Evolutionary conservation across 2,797 vertebrate genomes (phyloP).

Genomic region (Bufotes viridis): DNA sequence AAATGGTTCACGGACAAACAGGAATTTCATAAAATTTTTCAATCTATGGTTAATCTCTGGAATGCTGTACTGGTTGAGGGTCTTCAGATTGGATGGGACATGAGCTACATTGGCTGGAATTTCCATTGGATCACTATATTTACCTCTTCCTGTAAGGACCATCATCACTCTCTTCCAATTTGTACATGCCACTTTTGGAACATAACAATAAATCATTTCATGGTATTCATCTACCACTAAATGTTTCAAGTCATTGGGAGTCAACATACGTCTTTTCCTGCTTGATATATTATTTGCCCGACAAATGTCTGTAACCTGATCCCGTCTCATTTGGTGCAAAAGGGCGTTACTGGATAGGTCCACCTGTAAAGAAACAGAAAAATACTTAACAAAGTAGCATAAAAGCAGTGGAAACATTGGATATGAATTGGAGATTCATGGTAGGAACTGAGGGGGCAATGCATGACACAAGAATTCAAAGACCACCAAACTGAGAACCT

Average conservation of each 20-base stretch:
- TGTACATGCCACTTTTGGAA: constrained; percentile 98
- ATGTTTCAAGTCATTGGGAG: constrained; percentile 92
- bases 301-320: constrained; percentile 89
- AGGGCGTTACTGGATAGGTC: constrained; percentile 85
- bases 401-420: too few relatives aligned
- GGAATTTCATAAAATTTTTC: constrained; percentile 98
- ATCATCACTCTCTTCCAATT: constrained; percentile 99
- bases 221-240: constrained; percentile 97
- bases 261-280: constrained; percentile 90
- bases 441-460: too few relatives aligned
- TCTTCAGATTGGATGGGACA: constrained; percentile 91
- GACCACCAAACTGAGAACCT: neutral
- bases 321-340: constrained; percentile 90
- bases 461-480: neutral
- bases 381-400: neutral
- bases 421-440: too few relatives aligned
- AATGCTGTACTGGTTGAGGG: constrained; percentile 96
- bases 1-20: constrained; percentile 96
- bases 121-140: constrained; percentile 95
- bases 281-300: constrained; percentile 83
- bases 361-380: constrained; percentile 74
- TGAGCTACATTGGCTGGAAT: constrained; percentile 96
- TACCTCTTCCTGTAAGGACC: constrained; percentile 91
- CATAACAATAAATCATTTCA: constrained; percentile 97
- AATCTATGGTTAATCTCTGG: constrained; percentile 97